These are phyloP conservation scores for Diadophis punctatus DNA, from an alignment of 2,113 vertebrate genomes.

Conservation along the genomic window DNA sequence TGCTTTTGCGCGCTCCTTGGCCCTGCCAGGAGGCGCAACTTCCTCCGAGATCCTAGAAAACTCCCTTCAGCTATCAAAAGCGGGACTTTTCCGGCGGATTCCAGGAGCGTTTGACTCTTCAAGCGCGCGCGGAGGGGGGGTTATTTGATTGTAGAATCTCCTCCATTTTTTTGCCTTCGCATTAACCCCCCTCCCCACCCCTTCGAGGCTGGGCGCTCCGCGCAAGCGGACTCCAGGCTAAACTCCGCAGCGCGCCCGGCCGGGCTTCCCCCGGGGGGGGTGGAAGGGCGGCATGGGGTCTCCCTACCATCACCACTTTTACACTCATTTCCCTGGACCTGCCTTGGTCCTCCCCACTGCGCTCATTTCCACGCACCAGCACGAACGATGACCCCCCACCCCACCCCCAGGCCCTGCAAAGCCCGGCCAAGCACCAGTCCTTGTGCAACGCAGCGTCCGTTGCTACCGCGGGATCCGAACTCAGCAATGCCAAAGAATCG, in stretches of 20 bases:
- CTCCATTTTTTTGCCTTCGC: neutral
- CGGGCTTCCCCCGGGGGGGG: too few species aligned
- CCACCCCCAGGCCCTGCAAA: neutral
- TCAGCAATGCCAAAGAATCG: neutral
- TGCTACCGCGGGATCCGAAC: neutral
- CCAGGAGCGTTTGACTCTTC: too few species aligned
- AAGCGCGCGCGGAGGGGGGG: too few species aligned
- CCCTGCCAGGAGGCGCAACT: neutral
- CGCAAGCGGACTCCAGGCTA: neutral
- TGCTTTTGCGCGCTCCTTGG: neutral
- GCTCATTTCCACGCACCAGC: neutral
- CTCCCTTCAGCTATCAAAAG: neutral
- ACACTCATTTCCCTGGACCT: neutral
- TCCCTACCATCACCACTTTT: neutral
- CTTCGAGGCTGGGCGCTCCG: neutral
- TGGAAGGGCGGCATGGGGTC: neutral
- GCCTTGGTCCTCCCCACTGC: neutral
- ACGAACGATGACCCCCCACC: too few species aligned
- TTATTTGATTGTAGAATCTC: neutral
- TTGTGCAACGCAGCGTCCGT: neutral
- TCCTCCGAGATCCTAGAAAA: neutral
- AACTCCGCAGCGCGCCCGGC: too few species aligned
- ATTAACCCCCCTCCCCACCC: too few species aligned
- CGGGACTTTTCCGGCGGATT: too few species aligned
- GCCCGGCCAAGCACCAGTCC: neutral